phyloP scores from a whole-genome alignment of 2,797 vertebrate species.

The Distichodus sexfasciatus region DNA sequence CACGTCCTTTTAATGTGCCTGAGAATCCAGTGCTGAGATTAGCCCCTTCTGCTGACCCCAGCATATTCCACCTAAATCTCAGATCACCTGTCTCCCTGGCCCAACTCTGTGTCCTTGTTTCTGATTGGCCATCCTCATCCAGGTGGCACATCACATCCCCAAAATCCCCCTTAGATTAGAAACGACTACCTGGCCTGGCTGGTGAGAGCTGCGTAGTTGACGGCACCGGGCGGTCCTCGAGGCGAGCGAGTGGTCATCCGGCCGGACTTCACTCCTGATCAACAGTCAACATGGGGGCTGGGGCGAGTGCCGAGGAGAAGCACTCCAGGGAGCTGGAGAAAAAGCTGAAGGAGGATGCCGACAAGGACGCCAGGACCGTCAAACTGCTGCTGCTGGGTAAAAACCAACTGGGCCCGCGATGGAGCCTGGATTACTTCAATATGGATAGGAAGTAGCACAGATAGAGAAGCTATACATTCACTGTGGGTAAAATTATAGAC shows the following conservation, averaged over 20 bases:
- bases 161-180: constrained; percentile 77
- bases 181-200: constrained; percentile 57
- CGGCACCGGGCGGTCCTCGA: constrained; percentile 50
- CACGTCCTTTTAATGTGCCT: constrained; percentile 54
- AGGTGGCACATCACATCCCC: constrained; percentile 67
- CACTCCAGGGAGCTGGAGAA: constrained; percentile 95
- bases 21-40: constrained; percentile 62
- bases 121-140: constrained; percentile 71
- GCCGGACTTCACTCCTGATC: constrained; percentile 29
- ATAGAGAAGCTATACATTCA: not conserved
- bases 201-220: constrained; percentile 54
- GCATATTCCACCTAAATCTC: constrained; percentile 76
- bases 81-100: constrained; percentile 54
- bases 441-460: not conserved
- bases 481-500: not conserved
- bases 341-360: constrained; percentile 94
- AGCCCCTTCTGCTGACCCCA: constrained; percentile 79
- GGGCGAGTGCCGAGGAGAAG: constrained; percentile 94
- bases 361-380: constrained; percentile 93
- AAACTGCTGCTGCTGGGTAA: constrained; percentile 97
- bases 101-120: constrained; percentile 79
- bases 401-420: constrained; percentile 8
- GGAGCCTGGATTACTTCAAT: not conserved
- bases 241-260: constrained; percentile 37
- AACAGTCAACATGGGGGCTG: constrained; percentile 84